A percentile compares a stretch with the other conserved stretches of the same genome.
Conservation (phyloP, 2,797 vertebrate species). For the Enteromius thamalakanensis region DNA sequence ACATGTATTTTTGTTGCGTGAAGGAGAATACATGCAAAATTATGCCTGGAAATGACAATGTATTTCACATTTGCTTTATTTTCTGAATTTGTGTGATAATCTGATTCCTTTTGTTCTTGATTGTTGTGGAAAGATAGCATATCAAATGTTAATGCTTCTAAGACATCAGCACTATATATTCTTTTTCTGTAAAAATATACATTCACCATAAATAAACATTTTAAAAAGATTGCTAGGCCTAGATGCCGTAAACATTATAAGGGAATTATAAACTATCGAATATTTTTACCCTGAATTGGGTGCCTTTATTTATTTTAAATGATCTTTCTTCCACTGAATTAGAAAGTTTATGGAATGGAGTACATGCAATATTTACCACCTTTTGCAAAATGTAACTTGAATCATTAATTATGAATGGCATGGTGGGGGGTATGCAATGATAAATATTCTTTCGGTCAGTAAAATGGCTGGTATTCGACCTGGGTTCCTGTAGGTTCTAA, state of each 20-base stretch:
- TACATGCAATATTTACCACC: neutral
- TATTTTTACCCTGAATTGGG: neutral
- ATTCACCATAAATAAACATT: neutral
- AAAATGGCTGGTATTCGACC: neutral
- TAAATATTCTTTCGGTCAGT: neutral
- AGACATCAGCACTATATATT: neutral
- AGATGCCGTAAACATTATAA: neutral
- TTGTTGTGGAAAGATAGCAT: neutral
- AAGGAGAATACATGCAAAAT: slow-evolving; percentile 21
- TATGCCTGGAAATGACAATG: slow-evolving; percentile 19
- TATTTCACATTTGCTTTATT: slow-evolving; percentile 22
- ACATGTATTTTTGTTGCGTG: slow-evolving; percentile 49
- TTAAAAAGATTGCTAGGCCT: neutral
- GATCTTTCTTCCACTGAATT: neutral
- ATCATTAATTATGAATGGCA: neutral
- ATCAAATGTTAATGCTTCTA: neutral
- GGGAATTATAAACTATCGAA: neutral
- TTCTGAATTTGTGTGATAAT: neutral
- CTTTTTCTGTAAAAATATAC: neutral
- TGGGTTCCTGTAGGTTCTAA: neutral
- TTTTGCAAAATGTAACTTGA: neutral
- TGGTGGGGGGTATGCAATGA: neutral
- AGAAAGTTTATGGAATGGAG: neutral
- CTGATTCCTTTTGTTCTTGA: neutral
- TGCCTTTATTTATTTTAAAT: neutral